Percentiles rank a stretch among this genome's conserved stretches.
Evolutionary conservation across 2,113 vertebrate genomes (phyloP).

Genomic region (Cololabis saira): DNA sequence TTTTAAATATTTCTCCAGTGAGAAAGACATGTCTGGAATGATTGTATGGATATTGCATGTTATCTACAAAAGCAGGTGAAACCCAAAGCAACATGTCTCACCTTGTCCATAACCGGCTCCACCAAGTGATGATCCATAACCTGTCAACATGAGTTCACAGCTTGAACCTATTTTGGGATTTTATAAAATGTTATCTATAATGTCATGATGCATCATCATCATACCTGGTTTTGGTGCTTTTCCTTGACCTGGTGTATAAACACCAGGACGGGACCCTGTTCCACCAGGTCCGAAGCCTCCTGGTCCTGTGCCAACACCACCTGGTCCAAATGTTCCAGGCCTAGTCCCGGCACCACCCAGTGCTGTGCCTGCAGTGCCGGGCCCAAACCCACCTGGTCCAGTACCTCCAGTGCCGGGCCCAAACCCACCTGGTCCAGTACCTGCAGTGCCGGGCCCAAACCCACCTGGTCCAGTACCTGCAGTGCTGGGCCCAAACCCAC

Average conservation of each 20-base stretch:
- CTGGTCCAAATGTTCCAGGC: conserved; percentile 35
- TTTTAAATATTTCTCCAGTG: too few relatives aligned
- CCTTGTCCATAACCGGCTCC: conserved; percentile 58
- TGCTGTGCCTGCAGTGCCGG: conserved; percentile 13
- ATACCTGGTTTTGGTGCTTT: conserved; percentile 69
- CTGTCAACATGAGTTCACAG: conserved; percentile 21
- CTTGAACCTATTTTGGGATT: background rate
- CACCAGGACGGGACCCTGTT: conserved; percentile 38
- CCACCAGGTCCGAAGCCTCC: conserved; percentile 53
- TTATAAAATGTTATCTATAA: background rate
- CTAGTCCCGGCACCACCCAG: conserved; percentile 46
- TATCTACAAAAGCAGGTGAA: background rate
- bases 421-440: conserved; percentile 25
- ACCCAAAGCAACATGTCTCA: background rate
- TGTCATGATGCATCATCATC: background rate
- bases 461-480: conserved; percentile 49
- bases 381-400: conserved; percentile 38
- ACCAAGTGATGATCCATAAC: conserved; percentile 64
- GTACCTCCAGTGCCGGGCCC: conserved; percentile 40
- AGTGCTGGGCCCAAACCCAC: conserved; percentile 33
- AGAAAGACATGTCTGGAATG: too few relatives aligned
- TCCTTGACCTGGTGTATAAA: conserved; percentile 39
- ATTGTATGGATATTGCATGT: too few relatives aligned
- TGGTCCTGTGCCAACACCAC: conserved; percentile 50
- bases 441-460: conserved; percentile 26